Percentiles rank a stretch among this genome's conserved stretches.
phyloP scores from a whole-genome alignment of 2,888 invertebrate species.

The Volucella inanis region DNA sequence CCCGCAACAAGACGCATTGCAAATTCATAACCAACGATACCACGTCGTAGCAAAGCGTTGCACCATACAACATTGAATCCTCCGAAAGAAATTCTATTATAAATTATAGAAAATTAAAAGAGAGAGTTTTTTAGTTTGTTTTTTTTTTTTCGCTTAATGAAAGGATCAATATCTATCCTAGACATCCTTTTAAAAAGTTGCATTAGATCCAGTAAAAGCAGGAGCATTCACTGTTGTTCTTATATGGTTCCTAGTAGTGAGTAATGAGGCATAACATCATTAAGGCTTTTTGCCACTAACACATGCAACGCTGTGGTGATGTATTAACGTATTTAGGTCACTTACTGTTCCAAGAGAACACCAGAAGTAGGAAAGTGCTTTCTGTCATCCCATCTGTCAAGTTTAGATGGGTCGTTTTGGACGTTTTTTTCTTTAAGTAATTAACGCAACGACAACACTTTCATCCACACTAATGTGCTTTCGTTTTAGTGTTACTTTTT shows the following conservation, averaged over 20 bases:
- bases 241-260: too few species aligned
- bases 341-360: too few species aligned
- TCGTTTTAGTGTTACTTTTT: neutral
- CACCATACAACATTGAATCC: neutral
- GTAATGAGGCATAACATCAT: constrained; percentile 2
- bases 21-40: constrained; percentile 10
- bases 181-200: constrained; percentile 28
- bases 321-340: too few species aligned
- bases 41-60: neutral
- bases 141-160: neutral
- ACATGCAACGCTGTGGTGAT: neutral
- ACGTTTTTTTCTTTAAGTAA: constrained; percentile 17
- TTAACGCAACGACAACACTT: constrained; percentile 51
- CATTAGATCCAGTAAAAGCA: neutral
- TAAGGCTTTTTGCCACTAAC: constrained; percentile 21
- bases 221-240: neutral
- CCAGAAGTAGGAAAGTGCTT: neutral
- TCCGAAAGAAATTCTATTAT: neutral
- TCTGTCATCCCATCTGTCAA: constrained; percentile 26
- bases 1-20: constrained; percentile 16
- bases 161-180: constrained; percentile 8
- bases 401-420: neutral
- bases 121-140: neutral
- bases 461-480: constrained; percentile 25
- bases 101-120: constrained; percentile 4